Evolutionary conservation across 2,113 vertebrate species (phyloP).

Genomic region (Setophaga petechia): DNA sequence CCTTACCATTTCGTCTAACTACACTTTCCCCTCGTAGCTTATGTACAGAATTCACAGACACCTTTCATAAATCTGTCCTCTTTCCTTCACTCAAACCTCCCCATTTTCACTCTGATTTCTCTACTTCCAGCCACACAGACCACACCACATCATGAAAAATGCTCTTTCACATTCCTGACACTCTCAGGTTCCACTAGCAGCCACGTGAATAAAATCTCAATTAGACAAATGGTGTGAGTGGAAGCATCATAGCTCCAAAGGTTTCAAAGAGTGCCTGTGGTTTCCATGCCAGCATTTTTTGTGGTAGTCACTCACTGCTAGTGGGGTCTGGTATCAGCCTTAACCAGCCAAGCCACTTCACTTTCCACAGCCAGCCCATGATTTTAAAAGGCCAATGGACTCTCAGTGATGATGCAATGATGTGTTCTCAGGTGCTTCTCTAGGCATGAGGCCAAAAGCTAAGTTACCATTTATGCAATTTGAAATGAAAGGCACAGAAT

Average conservation of each 20-base stretch:
- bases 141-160: background rate
- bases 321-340: background rate
- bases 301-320: slow-evolving; percentile 12
- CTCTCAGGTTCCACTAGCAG: background rate
- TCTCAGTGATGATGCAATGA: background rate
- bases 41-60: background rate
- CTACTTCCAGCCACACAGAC: background rate
- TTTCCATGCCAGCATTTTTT: slow-evolving; percentile 4
- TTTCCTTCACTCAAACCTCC: background rate
- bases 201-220: background rate
- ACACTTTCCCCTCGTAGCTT: background rate
- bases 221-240: background rate
- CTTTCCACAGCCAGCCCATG: slow-evolving; percentile 23
- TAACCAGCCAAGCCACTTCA: slow-evolving; percentile 25
- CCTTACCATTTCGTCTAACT: background rate
- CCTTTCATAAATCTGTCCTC: background rate
- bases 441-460: background rate
- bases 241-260: background rate
- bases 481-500: slow-evolving; percentile 42
- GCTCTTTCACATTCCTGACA: background rate
- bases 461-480: slow-evolving; percentile 21
- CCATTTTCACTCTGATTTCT: background rate
- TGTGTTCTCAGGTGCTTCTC: slow-evolving; percentile 33
- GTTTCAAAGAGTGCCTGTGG: slow-evolving; percentile 43
- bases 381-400: slow-evolving; percentile 11